Evolutionary conservation across 1,140 invertebrate genomes (phyloP).

Genomic region (Drosophila ironensis): DNA sequence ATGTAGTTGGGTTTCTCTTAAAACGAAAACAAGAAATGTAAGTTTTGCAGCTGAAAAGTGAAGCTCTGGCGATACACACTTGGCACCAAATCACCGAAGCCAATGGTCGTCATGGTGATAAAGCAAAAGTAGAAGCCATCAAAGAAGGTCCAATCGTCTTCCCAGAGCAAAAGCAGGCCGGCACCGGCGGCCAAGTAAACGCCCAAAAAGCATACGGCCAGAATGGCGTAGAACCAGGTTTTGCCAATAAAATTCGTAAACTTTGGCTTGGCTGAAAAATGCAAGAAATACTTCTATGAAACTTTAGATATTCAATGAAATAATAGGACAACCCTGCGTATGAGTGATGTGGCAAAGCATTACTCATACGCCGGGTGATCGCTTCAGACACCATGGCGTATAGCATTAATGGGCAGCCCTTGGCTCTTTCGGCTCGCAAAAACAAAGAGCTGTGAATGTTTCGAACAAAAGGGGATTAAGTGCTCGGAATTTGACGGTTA

Average conservation of each 20-base stretch:
- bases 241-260: constrained; percentile 82
- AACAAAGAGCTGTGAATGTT: too few species aligned
- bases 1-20: constrained; percentile 93
- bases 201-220: constrained; percentile 88
- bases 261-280: constrained; percentile 62
- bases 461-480: too few species aligned
- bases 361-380: too few species aligned
- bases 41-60: background rate
- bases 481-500: too few species aligned
- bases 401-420: too few species aligned
- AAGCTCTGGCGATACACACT: constrained; percentile 84
- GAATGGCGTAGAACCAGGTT: constrained; percentile 86
- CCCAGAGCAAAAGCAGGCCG: constrained; percentile 88
- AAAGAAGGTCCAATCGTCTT: constrained; percentile 94
- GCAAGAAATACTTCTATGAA: too few species aligned
- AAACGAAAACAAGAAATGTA: constrained; percentile 14
- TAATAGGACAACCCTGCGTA: too few species aligned
- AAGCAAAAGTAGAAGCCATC: constrained; percentile 97
- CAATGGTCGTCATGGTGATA: constrained; percentile 97
- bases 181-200: constrained; percentile 91
- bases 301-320: too few species aligned
- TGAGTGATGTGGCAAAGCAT: too few species aligned
- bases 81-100: constrained; percentile 95
- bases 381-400: too few species aligned
- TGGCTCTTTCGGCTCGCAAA: too few species aligned